Conservation (phyloP, 2,888 invertebrate genomes). For the Cheilosia grossa region DNA sequence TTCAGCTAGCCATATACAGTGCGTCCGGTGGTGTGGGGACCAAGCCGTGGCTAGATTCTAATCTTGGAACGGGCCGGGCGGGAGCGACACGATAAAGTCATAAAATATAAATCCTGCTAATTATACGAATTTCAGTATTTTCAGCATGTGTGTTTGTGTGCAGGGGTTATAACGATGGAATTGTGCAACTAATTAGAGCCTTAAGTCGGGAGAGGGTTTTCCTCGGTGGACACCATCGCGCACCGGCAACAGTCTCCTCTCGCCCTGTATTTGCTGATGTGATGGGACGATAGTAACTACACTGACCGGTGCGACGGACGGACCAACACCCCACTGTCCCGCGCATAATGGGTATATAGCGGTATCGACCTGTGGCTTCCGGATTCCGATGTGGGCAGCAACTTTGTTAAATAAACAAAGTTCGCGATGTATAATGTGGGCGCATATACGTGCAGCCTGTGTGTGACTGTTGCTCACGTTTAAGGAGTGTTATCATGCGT, state of each 20-base stretch:
- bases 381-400: constrained; percentile 53
- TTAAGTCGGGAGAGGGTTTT: constrained; percentile 46
- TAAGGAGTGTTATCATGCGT: constrained; percentile 55
- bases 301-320: constrained; percentile 6
- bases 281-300: constrained; percentile 64
- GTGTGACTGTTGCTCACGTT: constrained; percentile 29
- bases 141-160: constrained; percentile 35
- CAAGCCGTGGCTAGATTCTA: constrained; percentile 55
- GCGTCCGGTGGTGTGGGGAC: constrained; percentile 1
- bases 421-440: constrained; percentile 14
- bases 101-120: constrained; percentile 75
- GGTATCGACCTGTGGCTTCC: constrained; percentile 68
- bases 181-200: constrained; percentile 74
- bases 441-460: no score
- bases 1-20: not conserved
- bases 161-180: constrained; percentile 33
- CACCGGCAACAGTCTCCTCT: constrained; percentile 54
- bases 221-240: not conserved
- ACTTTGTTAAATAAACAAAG: constrained; percentile 64
- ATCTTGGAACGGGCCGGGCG: constrained; percentile 51
- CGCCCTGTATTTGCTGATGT: constrained; percentile 54
- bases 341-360: constrained; percentile 11
- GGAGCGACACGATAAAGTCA: constrained; percentile 73
- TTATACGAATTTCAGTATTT: constrained; percentile 72
- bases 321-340: constrained; percentile 41